A percentile compares a stretch with the other conserved stretches of the same genome.
phyloP scores from a whole-genome alignment of 2,113 vertebrate species.

The Phaetusa simplex region DNA sequence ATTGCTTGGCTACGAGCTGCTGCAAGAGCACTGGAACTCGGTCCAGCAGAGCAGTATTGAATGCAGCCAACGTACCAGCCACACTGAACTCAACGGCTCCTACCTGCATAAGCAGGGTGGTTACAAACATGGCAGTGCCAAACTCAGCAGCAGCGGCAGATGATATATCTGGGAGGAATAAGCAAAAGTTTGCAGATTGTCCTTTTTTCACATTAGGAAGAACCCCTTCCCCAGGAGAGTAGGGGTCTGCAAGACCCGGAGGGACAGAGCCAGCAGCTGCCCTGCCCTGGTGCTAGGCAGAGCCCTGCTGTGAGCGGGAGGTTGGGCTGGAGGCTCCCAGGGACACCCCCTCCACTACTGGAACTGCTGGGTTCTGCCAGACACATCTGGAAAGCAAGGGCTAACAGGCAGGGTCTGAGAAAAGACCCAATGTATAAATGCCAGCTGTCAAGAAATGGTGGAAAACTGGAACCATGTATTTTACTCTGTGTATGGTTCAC shows the following conservation, averaged over 20 bases:
- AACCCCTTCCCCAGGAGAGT: not conserved
- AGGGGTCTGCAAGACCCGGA: not conserved
- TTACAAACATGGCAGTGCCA: not conserved
- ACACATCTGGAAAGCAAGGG: not conserved
- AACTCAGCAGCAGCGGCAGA: accelerated
- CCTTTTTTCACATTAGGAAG: not conserved
- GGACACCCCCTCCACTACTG: not conserved
- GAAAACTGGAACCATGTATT: not conserved
- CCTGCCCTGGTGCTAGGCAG: not conserved
- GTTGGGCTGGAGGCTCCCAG: not conserved
- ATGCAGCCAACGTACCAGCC: not conserved
- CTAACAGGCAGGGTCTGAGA: not conserved
- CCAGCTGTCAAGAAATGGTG: not conserved
- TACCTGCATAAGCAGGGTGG: not conserved
- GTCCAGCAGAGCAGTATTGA: not conserved
- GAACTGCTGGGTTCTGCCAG: not conserved
- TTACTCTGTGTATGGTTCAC: not conserved
- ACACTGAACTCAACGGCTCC: accelerated
- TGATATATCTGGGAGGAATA: not conserved
- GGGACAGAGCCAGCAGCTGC: not conserved
- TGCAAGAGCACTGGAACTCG: not conserved
- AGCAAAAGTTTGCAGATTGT: not conserved
- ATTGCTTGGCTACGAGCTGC: not conserved
- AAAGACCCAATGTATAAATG: not conserved
- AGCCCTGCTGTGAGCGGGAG: not conserved